Evolutionary conservation across 2,797 vertebrate species (phyloP), one percentile per base, ranked within the genome.

Genomic region (Sylvia borin): DNA sequence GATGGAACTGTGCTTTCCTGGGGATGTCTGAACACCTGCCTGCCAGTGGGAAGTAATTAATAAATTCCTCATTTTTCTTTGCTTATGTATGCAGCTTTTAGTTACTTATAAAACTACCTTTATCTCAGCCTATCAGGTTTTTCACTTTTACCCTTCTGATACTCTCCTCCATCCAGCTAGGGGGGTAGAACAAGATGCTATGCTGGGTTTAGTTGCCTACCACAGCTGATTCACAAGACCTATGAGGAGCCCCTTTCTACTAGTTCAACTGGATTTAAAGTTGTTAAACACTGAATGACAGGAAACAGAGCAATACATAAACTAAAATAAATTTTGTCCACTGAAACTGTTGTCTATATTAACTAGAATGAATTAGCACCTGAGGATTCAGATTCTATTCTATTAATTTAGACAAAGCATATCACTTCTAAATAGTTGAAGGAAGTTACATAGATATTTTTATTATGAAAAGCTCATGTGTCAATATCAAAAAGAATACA

Each of bases 111-210:
- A 54, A 80, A 50, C 13, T 60, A 10, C 26, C 18, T 68, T 76
- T 84, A 32, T 61, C 11, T 72, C n/a, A 77, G 22, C 3, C 8
- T n/a, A 13, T 1, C 0, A 6, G 7, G 16, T 62, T 81, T 73
- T 55, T 70, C 31, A 24, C 14, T 78, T 74, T 53, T 78, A 50
- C 13, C 0, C 2, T 62, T 62, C 34, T 42, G 43, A 62, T 62
- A 10, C 10, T 58, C 27, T 64, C 4, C 17, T 36, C 19, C 7
- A 21, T 29, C 16, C 11, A 12, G 0, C 5, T 21, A 11, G 1
- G 2, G 9, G 7, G 5, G 64, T 27, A 2, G 2, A 73, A 51
- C 15, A 55, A 70, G 26, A 27, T 50, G 26, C 3, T 61, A 0
- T 32, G 9, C 7, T 68, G 17, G 13, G 2, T 20, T 61, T 84